These are phyloP conservation scores for Antrozous pallidus DNA, from an alignment of 2,797 vertebrate genomes.

Conservation along the genomic window DNA sequence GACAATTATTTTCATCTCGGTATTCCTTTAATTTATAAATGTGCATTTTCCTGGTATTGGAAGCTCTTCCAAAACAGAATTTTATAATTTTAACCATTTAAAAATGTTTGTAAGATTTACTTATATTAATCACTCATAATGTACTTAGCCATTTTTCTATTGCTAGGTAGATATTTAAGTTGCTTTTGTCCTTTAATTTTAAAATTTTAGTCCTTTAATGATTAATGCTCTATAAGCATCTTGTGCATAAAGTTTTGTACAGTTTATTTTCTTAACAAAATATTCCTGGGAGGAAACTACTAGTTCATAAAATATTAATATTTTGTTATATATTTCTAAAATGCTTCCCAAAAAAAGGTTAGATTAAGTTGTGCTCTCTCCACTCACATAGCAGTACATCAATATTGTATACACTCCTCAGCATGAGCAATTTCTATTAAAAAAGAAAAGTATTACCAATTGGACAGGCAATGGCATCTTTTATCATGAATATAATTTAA, in stretches of 20 bases:
- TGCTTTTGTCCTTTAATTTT: neutral
- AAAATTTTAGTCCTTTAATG: neutral
- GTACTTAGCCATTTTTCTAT: neutral
- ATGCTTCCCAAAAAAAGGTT: neutral
- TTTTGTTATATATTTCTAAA: neutral
- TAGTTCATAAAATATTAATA: neutral
- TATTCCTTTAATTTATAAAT: neutral
- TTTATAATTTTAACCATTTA: conserved; percentile 16
- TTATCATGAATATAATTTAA: neutral
- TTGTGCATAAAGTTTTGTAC: neutral
- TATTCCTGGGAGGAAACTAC: neutral
- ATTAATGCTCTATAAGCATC: neutral
- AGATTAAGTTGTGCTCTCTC: neutral
- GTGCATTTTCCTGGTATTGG: neutral
- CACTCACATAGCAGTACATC: neutral
- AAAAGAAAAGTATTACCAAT: neutral
- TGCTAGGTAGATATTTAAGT: neutral
- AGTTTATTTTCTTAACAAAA: conserved; percentile 9
- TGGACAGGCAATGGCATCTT: neutral
- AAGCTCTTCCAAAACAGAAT: conserved; percentile 10
- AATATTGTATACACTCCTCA: neutral
- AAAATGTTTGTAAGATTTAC: neutral
- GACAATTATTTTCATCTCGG: neutral
- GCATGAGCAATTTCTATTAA: neutral
- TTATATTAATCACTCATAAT: neutral